Base-by-base conservation (phyloP, 2,888 invertebrate species). In the Dryobotodes eremita region DNA sequence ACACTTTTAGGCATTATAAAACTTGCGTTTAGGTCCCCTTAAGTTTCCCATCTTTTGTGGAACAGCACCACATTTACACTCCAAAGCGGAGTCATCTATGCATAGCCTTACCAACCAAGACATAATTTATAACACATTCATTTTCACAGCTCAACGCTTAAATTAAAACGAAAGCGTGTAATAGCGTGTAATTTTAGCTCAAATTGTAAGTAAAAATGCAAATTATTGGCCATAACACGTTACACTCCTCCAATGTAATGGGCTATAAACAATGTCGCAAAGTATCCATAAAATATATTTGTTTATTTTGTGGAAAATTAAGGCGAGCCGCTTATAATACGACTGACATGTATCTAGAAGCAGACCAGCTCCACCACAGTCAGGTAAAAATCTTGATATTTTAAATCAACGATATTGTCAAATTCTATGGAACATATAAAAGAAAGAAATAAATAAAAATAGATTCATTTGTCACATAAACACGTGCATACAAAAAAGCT, bases 141-240 rank as follows among this genome's bases (percentile, higher is more conserved):
- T 79, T 80, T 76, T 81, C 48, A 69, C 74, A 70, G 55, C 48
- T 75, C 66, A 82, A 36, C 72, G 68, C 61, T 66, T 81, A 68
- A 75, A 75, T 76, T 69, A 83, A 75, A 80, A 77, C 76, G 83
- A 77, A 84, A 81, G 46, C 70, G 31, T 26, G 42, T 73, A 86
- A 87, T 85, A 82, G 80, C 77, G 77, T 57, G 86, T 86, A 90
- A 90, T 90, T 90, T 88, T 61, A 83, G 80, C 80, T 72, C 84
- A 86, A 91, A 89, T 88, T 90, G 86, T 88, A 89, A 91, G 89
- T 88, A 91, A 88, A 86, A 87, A 90, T 89, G 92, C 91, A 92
- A 92, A 92, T 92, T 89, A 91, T 89, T 80, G 87, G 78, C 87
- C 89, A 88, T 91, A 90, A 91, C 89, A 90, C 88, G 89, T 91